Conservation (phyloP, 2,888 invertebrate genomes). For the Polyploca ridens region DNA sequence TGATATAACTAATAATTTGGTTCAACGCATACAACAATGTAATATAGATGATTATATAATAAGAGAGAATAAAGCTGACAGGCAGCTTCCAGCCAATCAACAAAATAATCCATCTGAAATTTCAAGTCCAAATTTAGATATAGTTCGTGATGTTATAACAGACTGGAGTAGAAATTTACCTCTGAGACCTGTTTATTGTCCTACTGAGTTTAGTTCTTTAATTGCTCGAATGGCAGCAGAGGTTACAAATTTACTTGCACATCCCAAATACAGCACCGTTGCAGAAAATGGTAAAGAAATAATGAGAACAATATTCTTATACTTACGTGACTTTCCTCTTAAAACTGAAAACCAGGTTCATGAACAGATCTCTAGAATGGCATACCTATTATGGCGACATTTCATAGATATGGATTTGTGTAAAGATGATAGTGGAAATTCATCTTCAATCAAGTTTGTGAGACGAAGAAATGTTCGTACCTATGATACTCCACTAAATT, state of each 20-base stretch:
- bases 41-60: conserved; percentile 10
- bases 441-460: neutral
- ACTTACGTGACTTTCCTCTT: conserved; percentile 15
- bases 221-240: conserved; percentile 15
- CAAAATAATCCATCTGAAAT: neutral
- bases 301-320: conserved; percentile 15
- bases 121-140: conserved; percentile 3
- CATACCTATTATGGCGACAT: conserved; percentile 10
- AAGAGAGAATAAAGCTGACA: neutral
- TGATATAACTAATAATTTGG: conserved; percentile 11
- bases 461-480: neutral
- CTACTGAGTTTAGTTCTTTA: conserved; percentile 2
- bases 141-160: conserved; percentile 11
- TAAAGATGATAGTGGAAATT: conserved; percentile 4
- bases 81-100: neutral
- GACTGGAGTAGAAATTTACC: conserved; percentile 15
- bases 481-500: neutral
- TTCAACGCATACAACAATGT: conserved; percentile 14
- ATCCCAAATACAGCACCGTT: conserved; percentile 5
- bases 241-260: conserved; percentile 1
- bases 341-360: conserved; percentile 13
- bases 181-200: conserved; percentile 12
- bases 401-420: conserved; percentile 8
- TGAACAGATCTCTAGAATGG: conserved; percentile 16
- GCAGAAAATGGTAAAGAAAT: conserved; percentile 8